Percentiles rank a stretch among this genome's conserved stretches.
These are phyloP conservation scores for Diachasma alloeum DNA, from an alignment of 1,140 invertebrate genomes.

Conservation along the genomic window DNA sequence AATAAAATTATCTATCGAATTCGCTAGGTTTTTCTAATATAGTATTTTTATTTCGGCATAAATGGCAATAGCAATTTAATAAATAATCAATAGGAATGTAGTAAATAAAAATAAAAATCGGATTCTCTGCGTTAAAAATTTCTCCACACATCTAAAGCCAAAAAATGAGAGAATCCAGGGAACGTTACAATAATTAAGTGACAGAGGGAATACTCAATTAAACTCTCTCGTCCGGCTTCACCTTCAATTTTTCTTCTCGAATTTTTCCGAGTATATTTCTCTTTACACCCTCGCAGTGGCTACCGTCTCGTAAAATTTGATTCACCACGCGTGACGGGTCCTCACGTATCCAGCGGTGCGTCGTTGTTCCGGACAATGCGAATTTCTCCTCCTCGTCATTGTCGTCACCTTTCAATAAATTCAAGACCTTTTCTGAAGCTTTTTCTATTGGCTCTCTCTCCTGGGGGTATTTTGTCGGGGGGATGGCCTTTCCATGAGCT, in stretches of 20 bases:
- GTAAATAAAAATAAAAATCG: too few species aligned
- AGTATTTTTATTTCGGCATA: too few species aligned
- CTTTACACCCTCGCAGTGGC: constrained; percentile 7
- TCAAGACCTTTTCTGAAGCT: not conserved
- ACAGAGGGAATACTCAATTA: not conserved
- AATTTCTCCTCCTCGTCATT: constrained; percentile 28
- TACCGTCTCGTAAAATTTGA: constrained; percentile 28
- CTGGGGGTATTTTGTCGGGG: too few species aligned
- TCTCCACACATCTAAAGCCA: not conserved
- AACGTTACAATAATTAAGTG: too few species aligned
- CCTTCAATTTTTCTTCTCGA: constrained; percentile 40
- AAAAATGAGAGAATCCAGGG: too few species aligned
- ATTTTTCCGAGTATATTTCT: not conserved
- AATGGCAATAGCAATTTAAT: too few species aligned
- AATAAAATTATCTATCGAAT: too few species aligned
- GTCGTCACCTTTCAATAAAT: not conserved
- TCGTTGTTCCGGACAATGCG: constrained; percentile 46
- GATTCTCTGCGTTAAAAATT: not conserved
- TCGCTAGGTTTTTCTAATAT: too few species aligned
- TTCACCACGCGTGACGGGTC: constrained; percentile 23
- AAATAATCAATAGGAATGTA: too few species aligned
- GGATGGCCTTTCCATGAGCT: not conserved
- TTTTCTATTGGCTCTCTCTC: not conserved
- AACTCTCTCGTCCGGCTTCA: not conserved
- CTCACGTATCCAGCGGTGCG: constrained; percentile 57